Conservation (phyloP, 1,140 invertebrate species). For the Heliconius eleuchia region DNA sequence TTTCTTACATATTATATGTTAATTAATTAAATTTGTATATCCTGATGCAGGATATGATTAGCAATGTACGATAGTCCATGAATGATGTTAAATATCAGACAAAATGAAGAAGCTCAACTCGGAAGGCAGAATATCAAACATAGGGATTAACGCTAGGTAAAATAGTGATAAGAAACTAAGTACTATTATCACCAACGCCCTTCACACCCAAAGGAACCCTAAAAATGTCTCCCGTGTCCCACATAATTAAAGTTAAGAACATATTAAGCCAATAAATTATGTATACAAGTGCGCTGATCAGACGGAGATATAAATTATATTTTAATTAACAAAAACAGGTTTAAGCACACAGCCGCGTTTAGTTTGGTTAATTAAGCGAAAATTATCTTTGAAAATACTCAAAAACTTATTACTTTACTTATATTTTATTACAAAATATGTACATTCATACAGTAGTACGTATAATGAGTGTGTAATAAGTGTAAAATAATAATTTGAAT, state of each 20-base stretch:
- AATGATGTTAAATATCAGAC: too few relatives aligned
- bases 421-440: not conserved
- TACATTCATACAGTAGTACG: not conserved
- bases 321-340: slow-evolving; percentile 41
- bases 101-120: too few relatives aligned
- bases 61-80: too few relatives aligned
- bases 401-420: not conserved
- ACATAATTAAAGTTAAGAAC: slow-evolving; percentile 37
- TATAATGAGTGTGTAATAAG: slow-evolving; percentile 10
- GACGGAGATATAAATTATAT: slow-evolving; percentile 40
- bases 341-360: slow-evolving; percentile 31
- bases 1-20: too few relatives aligned
- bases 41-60: too few relatives aligned
- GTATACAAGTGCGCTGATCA: slow-evolving; percentile 38
- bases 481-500: slow-evolving; percentile 10
- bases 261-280: slow-evolving; percentile 40
- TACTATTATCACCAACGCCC: not conserved
- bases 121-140: too few relatives aligned
- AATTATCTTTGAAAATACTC: slow-evolving; percentile 27
- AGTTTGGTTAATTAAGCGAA: slow-evolving; percentile 39
- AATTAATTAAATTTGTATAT: too few relatives aligned
- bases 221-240: not conserved
- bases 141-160: too few relatives aligned
- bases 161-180: not conserved
- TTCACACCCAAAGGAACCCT: not conserved